Conservation (phyloP, 1,140 invertebrate genomes). For the Papilio xuthus region DNA sequence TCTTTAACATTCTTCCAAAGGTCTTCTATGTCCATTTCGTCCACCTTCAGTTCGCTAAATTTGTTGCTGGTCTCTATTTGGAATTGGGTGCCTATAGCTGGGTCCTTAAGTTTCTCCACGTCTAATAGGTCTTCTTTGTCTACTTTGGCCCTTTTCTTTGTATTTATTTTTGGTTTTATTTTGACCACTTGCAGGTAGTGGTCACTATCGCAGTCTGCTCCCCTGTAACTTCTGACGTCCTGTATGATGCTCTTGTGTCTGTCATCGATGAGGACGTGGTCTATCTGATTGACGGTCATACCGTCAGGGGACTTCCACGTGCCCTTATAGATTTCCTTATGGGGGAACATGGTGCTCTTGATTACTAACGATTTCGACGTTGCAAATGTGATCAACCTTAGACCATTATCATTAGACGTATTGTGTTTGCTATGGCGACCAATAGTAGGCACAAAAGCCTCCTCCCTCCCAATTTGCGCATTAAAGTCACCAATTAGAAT, state of each 20-base stretch:
- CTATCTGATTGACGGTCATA: slow-evolving; percentile 41
- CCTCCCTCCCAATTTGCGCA: neutral
- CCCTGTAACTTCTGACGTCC: slow-evolving; percentile 39
- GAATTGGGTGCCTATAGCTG: neutral
- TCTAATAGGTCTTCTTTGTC: too few species aligned
- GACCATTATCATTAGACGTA: neutral
- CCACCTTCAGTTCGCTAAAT: neutral
- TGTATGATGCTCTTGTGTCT: slow-evolving; percentile 40
- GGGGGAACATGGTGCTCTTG: slow-evolving; percentile 25
- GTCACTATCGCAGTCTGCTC: slow-evolving; percentile 45
- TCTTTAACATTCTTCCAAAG: neutral
- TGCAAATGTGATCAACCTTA: neutral
- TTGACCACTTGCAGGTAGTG: slow-evolving; percentile 41
- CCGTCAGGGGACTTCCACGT: slow-evolving; percentile 46
- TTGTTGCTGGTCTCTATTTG: slow-evolving; percentile 7
- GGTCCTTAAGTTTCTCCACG: neutral
- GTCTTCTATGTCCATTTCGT: neutral
- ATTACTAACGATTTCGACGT: neutral
- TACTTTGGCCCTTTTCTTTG: too few species aligned
- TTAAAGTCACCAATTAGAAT: neutral
- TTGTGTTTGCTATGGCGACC: neutral
- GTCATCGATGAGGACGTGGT: slow-evolving; percentile 41
- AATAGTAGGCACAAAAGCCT: neutral
- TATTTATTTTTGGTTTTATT: slow-evolving; percentile 39
- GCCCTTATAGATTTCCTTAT: slow-evolving; percentile 45